phyloP scores from a whole-genome alignment of 2,797 vertebrate genomes.

The Sebastes kiyomatsui region DNA sequence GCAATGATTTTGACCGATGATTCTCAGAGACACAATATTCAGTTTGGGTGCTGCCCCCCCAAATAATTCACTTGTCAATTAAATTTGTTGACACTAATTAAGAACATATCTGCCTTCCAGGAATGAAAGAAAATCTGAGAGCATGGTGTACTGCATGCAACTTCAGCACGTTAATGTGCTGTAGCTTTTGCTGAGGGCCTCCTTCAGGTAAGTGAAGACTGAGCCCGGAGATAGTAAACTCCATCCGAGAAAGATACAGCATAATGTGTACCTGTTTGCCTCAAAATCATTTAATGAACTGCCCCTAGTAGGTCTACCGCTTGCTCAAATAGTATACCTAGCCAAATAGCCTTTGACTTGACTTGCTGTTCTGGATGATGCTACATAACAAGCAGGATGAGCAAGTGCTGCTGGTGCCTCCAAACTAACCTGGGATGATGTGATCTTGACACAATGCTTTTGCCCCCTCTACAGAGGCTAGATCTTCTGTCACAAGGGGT shows the following conservation, averaged over 20 bases:
- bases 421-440: neutral
- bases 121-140: neutral
- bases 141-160: neutral
- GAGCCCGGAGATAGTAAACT: neutral
- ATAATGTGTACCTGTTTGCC: neutral
- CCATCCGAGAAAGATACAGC: neutral
- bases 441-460: neutral
- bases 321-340: neutral
- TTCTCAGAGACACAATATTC: too few relatives aligned
- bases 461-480: neutral
- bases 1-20: too few relatives aligned
- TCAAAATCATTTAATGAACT: neutral
- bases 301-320: neutral
- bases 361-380: neutral
- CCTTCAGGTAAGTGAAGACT: neutral
- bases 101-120: neutral
- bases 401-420: neutral
- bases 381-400: neutral
- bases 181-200: neutral
- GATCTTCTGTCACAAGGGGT: neutral
- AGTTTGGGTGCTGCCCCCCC: too few relatives aligned
- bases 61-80: too few relatives aligned
- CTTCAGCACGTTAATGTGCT: neutral
- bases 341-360: neutral
- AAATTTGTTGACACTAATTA: neutral